A percentile compares a stretch with the other conserved stretches of the same genome.
phyloP scores from a whole-genome alignment of 2,888 invertebrate genomes.

The Tinea pellionella region DNA sequence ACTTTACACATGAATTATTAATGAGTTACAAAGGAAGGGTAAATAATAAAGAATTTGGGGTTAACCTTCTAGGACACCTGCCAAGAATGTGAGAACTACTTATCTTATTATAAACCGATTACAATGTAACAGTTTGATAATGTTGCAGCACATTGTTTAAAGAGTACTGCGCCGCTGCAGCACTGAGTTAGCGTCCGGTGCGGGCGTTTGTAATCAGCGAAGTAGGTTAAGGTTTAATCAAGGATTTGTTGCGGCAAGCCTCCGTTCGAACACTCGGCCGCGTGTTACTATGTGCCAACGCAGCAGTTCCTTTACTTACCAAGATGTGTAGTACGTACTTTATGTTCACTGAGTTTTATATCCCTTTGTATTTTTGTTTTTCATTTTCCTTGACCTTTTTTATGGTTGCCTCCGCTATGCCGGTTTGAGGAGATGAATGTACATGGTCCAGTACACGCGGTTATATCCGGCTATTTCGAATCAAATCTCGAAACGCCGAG shows the following conservation, averaged over 20 bases:
- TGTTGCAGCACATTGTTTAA: conserved; percentile 3
- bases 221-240: conserved; percentile 69
- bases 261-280: conserved; percentile 64
- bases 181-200: conserved; percentile 38
- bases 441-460: too few relatives aligned
- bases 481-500: too few relatives aligned
- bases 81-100: not conserved
- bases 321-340: not conserved
- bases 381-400: not conserved
- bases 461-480: too few relatives aligned
- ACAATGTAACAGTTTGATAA: not conserved
- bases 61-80: conserved; percentile 14
- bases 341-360: not conserved
- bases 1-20: conserved; percentile 33
- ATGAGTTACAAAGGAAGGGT: conserved; percentile 34
- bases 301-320: conserved; percentile 58
- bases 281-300: conserved; percentile 61
- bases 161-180: conserved; percentile 32
- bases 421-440: too few relatives aligned
- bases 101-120: not conserved
- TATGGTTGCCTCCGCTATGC: too few relatives aligned
- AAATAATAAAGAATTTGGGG: conserved; percentile 29
- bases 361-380: not conserved
- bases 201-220: conserved; percentile 61
- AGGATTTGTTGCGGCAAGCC: conserved; percentile 70